Evolutionary conservation across 2,797 vertebrate species (phyloP).

Genomic region (Limnodromus scolopaceus): DNA sequence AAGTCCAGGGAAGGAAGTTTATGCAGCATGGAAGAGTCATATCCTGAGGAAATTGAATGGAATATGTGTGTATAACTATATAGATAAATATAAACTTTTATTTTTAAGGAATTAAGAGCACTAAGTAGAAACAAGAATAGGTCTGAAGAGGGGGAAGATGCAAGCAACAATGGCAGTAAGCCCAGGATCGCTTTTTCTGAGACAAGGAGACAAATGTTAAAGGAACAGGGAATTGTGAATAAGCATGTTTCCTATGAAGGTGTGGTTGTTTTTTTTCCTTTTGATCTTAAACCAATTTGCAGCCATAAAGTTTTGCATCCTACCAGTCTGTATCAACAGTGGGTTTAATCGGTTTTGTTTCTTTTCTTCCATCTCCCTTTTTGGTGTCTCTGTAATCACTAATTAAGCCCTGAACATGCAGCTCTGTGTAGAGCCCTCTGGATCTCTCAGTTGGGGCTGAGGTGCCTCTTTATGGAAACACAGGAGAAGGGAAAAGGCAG

Average conservation of each 20-base stretch:
- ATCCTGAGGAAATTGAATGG: conserved; percentile 55
- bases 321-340: neutral
- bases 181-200: neutral
- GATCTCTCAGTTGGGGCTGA: neutral
- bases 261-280: neutral
- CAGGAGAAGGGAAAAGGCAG: neutral
- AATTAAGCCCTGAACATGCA: neutral
- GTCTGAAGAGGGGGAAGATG: neutral
- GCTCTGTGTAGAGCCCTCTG: fast-evolving
- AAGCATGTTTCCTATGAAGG: neutral
- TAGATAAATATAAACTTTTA: conserved; percentile 61
- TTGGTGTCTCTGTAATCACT: neutral
- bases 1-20: conserved; percentile 59
- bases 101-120: conserved; percentile 35
- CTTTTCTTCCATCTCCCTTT: neutral
- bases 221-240: neutral
- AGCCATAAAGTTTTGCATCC: neutral
- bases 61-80: conserved; percentile 30
- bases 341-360: neutral
- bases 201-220: neutral
- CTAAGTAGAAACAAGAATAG: neutral
- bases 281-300: neutral
- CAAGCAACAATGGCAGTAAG: conserved; percentile 20
- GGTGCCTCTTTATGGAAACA: neutral
- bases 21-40: conserved; percentile 33